Conservation (phyloP, 2,888 invertebrate genomes). For the Ichneumon xanthorius region DNA sequence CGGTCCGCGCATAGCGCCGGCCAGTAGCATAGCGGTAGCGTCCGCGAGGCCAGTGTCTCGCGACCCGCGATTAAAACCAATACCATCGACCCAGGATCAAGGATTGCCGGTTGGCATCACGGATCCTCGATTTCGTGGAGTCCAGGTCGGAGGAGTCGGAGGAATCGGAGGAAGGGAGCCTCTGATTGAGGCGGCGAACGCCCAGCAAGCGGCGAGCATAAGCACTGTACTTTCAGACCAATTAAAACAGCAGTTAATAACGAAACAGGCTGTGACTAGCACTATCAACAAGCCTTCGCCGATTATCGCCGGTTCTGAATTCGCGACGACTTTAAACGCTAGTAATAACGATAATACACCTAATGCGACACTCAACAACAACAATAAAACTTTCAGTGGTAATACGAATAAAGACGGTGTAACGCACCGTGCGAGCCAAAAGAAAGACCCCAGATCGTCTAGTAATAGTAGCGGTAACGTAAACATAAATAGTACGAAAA, state of each 20-base stretch:
- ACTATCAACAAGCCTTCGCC: constrained; percentile 79
- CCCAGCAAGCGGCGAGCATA: constrained; percentile 74
- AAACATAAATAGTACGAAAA: constrained; percentile 69
- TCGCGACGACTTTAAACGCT: constrained; percentile 76
- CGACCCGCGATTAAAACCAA: constrained; percentile 81
- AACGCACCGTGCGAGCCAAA: constrained; percentile 83
- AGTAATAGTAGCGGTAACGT: constrained; percentile 81
- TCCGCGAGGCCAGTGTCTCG: constrained; percentile 84
- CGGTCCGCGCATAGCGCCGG: constrained; percentile 86
- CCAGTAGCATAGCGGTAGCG: constrained; percentile 86
- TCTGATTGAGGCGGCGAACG: constrained; percentile 23
- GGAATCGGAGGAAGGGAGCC: constrained; percentile 29
- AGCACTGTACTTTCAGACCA: constrained; percentile 82
- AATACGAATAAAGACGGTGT: constrained; percentile 82
- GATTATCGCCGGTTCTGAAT: constrained; percentile 77
- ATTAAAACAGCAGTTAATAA: constrained; percentile 82
- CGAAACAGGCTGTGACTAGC: constrained; percentile 81
- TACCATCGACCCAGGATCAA: constrained; percentile 70
- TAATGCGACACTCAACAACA: constrained; percentile 79
- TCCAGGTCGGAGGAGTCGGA: constrained; percentile 38
- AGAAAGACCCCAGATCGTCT: constrained; percentile 83
- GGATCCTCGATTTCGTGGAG: constrained; percentile 77
- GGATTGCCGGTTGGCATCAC: constrained; percentile 71
- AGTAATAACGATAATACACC: constrained; percentile 80
- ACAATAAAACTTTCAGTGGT: constrained; percentile 82